Evolutionary conservation across 2,113 vertebrate genomes (phyloP).

Genomic region (Megaleporinus macrocephalus): DNA sequence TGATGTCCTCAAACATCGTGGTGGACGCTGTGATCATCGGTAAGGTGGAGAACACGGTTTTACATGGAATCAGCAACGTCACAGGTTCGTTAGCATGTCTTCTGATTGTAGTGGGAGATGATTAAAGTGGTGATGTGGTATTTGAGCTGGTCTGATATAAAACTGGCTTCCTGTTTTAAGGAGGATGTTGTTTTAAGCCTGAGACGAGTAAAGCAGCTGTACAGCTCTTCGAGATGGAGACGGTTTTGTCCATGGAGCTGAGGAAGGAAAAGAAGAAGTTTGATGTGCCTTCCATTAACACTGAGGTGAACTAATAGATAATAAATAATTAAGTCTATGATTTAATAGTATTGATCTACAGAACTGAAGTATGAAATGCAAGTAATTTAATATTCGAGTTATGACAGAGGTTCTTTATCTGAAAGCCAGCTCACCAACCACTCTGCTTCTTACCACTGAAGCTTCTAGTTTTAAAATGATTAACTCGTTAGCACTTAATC

Average conservation of each 20-base stretch:
- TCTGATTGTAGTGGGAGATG: too few relatives aligned
- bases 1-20: slow-evolving; percentile 55
- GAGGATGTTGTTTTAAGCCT: slow-evolving; percentile 74
- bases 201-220: slow-evolving; percentile 62
- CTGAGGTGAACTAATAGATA: too few relatives aligned
- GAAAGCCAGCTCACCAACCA: too few relatives aligned
- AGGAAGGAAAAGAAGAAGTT: slow-evolving; percentile 50
- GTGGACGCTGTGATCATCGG: slow-evolving; percentile 68
- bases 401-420: too few relatives aligned
- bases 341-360: too few relatives aligned
- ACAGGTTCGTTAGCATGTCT: slow-evolving; percentile 58
- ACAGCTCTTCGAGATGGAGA: slow-evolving; percentile 72
- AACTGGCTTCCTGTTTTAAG: slow-evolving; percentile 39
- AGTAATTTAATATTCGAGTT: too few relatives aligned
- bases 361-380: too few relatives aligned
- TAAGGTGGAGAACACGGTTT: slow-evolving; percentile 54
- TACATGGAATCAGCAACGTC: slow-evolving; percentile 71
- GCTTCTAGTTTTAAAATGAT: too few relatives aligned
- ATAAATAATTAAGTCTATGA: too few relatives aligned
- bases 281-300: not conserved
- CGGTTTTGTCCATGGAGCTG: slow-evolving; percentile 67
- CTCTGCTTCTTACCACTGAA: too few relatives aligned
- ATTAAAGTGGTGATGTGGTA: too few relatives aligned
- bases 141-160: not conserved
- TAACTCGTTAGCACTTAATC: too few relatives aligned